Base-by-base conservation (phyloP, 2,113 vertebrate genomes). In the Cavia aperea region DNA sequence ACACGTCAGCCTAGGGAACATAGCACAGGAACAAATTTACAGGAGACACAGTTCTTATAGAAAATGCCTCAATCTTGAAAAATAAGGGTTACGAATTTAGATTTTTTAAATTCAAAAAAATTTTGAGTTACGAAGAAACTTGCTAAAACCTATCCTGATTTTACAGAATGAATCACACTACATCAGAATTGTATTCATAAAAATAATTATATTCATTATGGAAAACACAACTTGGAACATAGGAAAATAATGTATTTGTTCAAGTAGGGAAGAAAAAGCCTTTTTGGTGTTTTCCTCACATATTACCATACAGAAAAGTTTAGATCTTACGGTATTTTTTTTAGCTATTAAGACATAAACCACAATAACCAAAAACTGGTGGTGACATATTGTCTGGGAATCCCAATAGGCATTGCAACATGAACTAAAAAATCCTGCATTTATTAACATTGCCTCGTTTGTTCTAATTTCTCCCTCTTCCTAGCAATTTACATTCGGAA, bases 291-390 rank as follows among this genome's bases (percentile, higher is more conserved):
- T 88, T 73, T 77, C 87, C 26, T 94, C 70, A 89, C 11, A 90
- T 85, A 93, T 91, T 78, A 43, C 65, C 77, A 63, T 9, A 13
- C 39, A 85, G 39, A 58, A 84, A 81, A 11, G 5, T 56, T 93
- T 79, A 83, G 36, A 75, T 66, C 88, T 60, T 89, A 86, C 26
- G 19, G 77, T 58, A 43, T 85, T 84, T 94, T 94, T 72, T 89
- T 83, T 51, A 83, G 58, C 88, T 56, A 90, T 79, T 86, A 83
- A 81, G 56, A 92, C n/a, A 88, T 82, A 94, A 93, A 90, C 75
- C 79, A 94, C 46, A 89, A 56, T 66, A 77, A 92, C 65, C 86
- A 95, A 94, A 94, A 77, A 89, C 70, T 92, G n/a, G 70, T 84
- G 46, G 54, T 84, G 39, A 96, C 79, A 87, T 77, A 78, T 68